These are phyloP conservation scores for Caranx melampygus DNA, from an alignment of 2,113 vertebrate species.

Conservation along the genomic window DNA sequence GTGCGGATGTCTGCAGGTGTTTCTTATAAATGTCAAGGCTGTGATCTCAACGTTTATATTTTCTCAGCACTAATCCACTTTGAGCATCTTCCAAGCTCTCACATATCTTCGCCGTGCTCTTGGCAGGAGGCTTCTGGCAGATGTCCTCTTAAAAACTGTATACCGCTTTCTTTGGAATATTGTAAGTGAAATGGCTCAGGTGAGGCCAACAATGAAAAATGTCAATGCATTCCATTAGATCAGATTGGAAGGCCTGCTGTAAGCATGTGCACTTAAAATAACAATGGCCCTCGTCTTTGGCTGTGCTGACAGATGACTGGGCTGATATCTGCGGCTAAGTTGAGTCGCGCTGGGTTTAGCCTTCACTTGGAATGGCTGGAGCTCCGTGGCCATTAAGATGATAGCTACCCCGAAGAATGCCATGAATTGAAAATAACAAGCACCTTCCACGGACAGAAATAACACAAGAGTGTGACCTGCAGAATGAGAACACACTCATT, in stretches of 20 bases:
- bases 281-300: constrained; percentile 60
- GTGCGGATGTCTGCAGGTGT: constrained; percentile 36
- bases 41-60: constrained; percentile 71
- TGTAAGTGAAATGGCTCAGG: constrained; percentile 55
- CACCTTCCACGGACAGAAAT: constrained; percentile 46
- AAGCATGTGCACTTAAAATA: constrained; percentile 69
- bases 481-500: constrained; percentile 4
- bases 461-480: constrained; percentile 32
- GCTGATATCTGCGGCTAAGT: constrained; percentile 62
- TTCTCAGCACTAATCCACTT: constrained; percentile 63
- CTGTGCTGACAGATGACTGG: constrained; percentile 61
- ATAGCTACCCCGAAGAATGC: constrained; percentile 41
- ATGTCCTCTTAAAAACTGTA: constrained; percentile 30
- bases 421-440: constrained; percentile 64
- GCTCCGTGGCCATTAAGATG: constrained; percentile 51
- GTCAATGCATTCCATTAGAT: constrained; percentile 63
- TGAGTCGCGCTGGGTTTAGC: constrained; percentile 44
- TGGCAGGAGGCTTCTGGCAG: constrained; percentile 65
- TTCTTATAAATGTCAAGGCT: constrained; percentile 53
- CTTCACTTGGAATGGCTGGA: constrained; percentile 39
- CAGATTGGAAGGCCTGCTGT: constrained; percentile 59
- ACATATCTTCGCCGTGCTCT: constrained; percentile 63
- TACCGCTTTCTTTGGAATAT: constrained; percentile 55
- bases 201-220: constrained; percentile 64
- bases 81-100: constrained; percentile 66